These are phyloP conservation scores for Neolamprologus hecqui DNA, from an alignment of 2,113 vertebrate genomes.

Conservation along the genomic window DNA sequence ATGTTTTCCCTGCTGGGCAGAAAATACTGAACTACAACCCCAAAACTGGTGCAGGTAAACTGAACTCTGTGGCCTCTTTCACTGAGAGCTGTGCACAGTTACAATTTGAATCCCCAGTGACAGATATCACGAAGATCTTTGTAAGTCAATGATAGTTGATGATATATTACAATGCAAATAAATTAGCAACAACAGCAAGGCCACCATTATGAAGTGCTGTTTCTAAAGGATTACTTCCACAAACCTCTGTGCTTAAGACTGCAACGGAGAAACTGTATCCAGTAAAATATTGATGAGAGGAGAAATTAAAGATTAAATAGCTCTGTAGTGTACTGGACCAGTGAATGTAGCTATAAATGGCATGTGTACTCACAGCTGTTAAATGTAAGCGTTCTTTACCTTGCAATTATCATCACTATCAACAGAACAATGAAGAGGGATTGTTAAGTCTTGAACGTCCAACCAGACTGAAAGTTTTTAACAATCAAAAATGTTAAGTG, in stretches of 20 bases:
- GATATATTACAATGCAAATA: neutral
- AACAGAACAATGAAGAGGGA: neutral
- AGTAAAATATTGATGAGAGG: slow-evolving; percentile 43
- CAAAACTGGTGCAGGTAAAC: neutral
- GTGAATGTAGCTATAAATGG: neutral
- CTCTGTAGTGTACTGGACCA: neutral
- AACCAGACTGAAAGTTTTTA: neutral
- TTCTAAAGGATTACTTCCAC: neutral
- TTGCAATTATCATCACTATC: neutral
- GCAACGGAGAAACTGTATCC: neutral
- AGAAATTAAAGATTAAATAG: slow-evolving; percentile 41
- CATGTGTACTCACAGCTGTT: neutral
- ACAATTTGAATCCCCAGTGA: neutral
- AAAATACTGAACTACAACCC: neutral
- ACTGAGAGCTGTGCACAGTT: neutral
- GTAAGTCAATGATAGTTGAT: neutral
- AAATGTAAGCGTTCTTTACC: neutral
- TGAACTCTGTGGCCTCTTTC: neutral
- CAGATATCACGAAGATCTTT: neutral
- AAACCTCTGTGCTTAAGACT: neutral
- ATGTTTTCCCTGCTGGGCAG: neutral
- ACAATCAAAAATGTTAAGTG: neutral
- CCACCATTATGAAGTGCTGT: neutral
- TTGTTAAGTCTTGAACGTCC: neutral
- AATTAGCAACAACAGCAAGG: neutral